Conservation (phyloP, 2,113 vertebrate genomes). For the Telmatochromis brichardi region DNA sequence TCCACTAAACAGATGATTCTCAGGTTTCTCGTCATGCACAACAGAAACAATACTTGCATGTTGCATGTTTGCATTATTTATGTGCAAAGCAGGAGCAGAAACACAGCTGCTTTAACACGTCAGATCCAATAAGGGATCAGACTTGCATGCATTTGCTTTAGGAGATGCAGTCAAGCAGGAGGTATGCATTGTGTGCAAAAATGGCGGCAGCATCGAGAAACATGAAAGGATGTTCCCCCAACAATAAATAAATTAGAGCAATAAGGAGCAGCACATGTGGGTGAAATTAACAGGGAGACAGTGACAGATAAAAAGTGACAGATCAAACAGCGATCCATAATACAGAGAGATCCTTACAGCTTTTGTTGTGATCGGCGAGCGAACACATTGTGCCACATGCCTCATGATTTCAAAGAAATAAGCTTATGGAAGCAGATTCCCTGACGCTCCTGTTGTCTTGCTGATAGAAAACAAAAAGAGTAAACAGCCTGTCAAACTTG, state of each 20-base stretch:
- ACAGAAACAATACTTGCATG: not conserved
- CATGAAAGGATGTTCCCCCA: not conserved
- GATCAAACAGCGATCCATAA: not conserved
- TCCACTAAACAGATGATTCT: not conserved
- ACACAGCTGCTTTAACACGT: conserved; percentile 3
- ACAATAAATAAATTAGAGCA: not conserved
- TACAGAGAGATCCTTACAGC: not conserved
- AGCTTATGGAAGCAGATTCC: not conserved
- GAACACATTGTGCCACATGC: not conserved
- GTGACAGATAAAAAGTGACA: not conserved
- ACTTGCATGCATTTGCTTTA: not conserved
- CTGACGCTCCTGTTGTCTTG: not conserved
- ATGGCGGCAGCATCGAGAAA: not conserved
- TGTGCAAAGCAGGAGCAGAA: not conserved
- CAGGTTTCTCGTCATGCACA: not conserved
- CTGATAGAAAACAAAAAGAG: not conserved
- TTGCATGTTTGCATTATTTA: not conserved
- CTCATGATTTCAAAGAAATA: not conserved
- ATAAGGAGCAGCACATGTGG: not conserved
- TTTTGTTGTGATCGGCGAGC: not conserved
- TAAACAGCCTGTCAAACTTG: not conserved
- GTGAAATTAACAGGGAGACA: not conserved
- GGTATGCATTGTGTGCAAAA: not conserved
- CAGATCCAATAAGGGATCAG: not conserved
- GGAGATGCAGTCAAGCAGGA: not conserved